Evolutionary conservation across 53 echinoderm and acorn worm genomes (phyloP), one percentile per base, ranked within the genome.

Genomic region (Holothuria scabra): DNA sequence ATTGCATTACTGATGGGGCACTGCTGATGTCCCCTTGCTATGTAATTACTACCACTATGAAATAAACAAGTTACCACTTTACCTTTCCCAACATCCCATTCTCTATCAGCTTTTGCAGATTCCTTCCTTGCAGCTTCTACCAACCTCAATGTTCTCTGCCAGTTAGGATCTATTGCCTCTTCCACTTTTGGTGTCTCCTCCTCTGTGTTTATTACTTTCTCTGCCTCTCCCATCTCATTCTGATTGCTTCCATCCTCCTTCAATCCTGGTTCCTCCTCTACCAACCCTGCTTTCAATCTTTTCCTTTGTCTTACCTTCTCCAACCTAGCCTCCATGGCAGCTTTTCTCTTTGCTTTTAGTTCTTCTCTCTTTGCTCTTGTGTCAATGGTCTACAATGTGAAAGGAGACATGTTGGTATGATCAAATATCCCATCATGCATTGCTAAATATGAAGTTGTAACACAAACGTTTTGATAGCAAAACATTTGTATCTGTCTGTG

Each of bases 301-400:
- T 94, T 97, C 74, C 97, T 88, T 68, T 97, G 94, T 76, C 92
- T 93, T 46, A 97, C 89, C 44, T 97, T 97, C 69, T 94, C 94
- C 59, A 94, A 85, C 18, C 97, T 81, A 12, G 90, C 92, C 63
- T 94, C 79, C 78, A 97, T 74, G 41, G 94, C 92, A 12, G 97
- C 94, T 67, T 97, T 97, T 14, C 97, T 84, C 78, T 97, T 97
- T 21, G 85, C 90, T 76, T 94, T 97, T 12, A 97, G 87, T 79
- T 92, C 88, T 44, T 97, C 89, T 56, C 94, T 84, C 69, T 90
- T 90, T 22, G 64, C 76, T 58, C 97, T 88, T 83, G 94, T 94
- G 33, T 92, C 91, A 18, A 90, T 2, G 2, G 97, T 97, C 92
- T 94, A 62, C 19, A 67, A 58, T 24, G 14, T 10, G 13, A 69